Evolutionary conservation across 1,140 invertebrate species (phyloP).

Genomic region (Ceratina australensis): DNA sequence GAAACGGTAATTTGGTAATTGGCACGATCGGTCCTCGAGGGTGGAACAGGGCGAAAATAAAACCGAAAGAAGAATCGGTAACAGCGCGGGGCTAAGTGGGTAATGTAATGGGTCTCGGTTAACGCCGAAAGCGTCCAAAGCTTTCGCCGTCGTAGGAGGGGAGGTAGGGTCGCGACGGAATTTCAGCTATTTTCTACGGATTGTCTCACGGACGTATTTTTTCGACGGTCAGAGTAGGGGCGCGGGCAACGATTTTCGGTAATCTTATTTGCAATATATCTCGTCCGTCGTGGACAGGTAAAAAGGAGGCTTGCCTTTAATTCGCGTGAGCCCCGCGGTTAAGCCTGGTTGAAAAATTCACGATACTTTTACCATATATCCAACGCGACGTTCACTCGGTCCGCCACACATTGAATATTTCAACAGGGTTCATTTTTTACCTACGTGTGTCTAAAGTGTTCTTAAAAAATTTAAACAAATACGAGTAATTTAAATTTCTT

Average conservation of each 20-base stretch:
- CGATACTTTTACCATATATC: not conserved
- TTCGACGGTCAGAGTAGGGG: conserved; percentile 56
- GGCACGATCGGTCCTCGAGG: not conserved
- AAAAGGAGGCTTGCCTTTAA: conserved; percentile 31
- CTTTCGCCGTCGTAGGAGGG: not conserved
- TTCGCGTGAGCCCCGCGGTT: conserved; percentile 28
- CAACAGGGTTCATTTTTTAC: conserved; percentile 7
- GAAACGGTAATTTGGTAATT: conserved; percentile 24
- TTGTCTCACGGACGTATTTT: conserved; percentile 75
- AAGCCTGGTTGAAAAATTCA: conserved; percentile 24
- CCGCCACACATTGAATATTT: not conserved
- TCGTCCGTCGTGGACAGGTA: conserved; percentile 36
- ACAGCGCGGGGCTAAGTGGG: conserved; percentile 62
- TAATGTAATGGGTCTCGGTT: conserved; percentile 64
- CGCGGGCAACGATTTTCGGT: conserved; percentile 61
- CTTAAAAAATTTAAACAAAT: too few species aligned
- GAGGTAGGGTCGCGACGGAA: conserved; percentile 65
- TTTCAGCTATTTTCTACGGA: conserved; percentile 74
- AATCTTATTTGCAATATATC: conserved; percentile 79
- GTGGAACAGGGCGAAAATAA: conserved; percentile 26
- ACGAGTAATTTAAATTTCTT: too few species aligned
- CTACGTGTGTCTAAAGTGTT: too few species aligned
- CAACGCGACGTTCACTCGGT: not conserved
- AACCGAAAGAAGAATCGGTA: conserved; percentile 55
- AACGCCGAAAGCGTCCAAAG: conserved; percentile 50